These are phyloP conservation scores for Synanthedon myopaeformis DNA, from an alignment of 2,888 invertebrate genomes.

Conservation along the genomic window DNA sequence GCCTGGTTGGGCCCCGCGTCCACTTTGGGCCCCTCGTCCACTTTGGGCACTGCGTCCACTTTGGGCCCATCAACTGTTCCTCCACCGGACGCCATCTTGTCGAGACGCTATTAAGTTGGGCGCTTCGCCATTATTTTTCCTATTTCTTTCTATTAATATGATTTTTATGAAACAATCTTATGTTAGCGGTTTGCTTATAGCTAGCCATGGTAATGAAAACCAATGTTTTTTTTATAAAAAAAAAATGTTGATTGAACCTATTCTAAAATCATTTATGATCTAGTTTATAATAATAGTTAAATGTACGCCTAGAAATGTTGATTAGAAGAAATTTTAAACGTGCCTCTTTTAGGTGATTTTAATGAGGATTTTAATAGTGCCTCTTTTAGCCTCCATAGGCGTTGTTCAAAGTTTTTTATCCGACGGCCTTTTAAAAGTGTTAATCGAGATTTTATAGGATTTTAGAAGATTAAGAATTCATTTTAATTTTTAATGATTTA, in stretches of 20 bases:
- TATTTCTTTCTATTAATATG: too few relatives aligned
- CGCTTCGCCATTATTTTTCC: slow-evolving; percentile 41
- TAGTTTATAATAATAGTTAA: slow-evolving; percentile 1
- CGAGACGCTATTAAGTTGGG: slow-evolving; percentile 62
- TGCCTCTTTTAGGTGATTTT: slow-evolving; percentile 36
- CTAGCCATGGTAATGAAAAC: too few relatives aligned
- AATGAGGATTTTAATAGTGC: slow-evolving; percentile 35
- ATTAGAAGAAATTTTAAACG: slow-evolving; percentile 25
- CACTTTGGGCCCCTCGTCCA: background rate
- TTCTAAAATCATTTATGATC: too few relatives aligned
- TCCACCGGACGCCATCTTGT: slow-evolving; percentile 15
- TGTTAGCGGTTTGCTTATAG: too few relatives aligned
- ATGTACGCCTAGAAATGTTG: slow-evolving; percentile 44
- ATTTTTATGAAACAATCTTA: too few relatives aligned
- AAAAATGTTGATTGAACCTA: too few relatives aligned
- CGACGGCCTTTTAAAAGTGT: background rate
- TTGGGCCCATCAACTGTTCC: background rate
- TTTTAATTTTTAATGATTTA: slow-evolving; percentile 35
- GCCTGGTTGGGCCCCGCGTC: background rate
- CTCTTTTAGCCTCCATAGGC: slow-evolving; percentile 10
- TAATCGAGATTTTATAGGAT: background rate
- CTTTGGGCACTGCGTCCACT: background rate
- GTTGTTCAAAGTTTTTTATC: background rate
- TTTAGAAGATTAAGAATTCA: background rate
- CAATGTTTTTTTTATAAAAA: too few relatives aligned